Evolutionary conservation across 2,888 invertebrate genomes (phyloP).

Genomic region (Argynnis bischoffii): DNA sequence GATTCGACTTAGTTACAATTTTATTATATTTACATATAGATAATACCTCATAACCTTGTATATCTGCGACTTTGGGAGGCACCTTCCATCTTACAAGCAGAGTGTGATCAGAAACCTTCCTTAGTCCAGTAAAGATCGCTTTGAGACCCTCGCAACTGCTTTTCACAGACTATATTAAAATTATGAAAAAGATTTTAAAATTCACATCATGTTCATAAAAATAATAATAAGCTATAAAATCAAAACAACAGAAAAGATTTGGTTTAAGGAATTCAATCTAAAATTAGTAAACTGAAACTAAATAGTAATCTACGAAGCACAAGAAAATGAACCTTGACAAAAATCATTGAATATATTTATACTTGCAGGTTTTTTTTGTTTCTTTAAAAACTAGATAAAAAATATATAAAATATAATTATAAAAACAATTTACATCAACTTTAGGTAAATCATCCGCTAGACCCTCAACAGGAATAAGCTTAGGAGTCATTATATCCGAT

Average conservation of each 20-base stretch:
- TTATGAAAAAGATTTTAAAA: background rate
- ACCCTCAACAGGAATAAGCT: background rate
- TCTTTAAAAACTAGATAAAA: background rate
- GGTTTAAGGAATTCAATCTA: no score
- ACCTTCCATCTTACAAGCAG: slow-evolving; percentile 58
- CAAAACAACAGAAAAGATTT: no score
- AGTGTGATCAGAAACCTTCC: slow-evolving; percentile 58
- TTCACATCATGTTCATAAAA: background rate
- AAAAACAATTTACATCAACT: slow-evolving; percentile 17
- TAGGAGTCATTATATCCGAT: slow-evolving; percentile 13
- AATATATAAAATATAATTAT: background rate
- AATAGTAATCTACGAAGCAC: no score
- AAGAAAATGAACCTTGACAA: no score
- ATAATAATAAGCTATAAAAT: background rate
- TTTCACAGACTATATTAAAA: slow-evolving; percentile 36
- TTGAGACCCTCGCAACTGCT: slow-evolving; percentile 47
- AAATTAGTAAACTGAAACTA: no score
- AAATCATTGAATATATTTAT: no score
- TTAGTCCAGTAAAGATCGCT: slow-evolving; percentile 48
- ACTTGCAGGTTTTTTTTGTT: no score
- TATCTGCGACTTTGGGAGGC: slow-evolving; percentile 46
- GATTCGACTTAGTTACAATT: no score
- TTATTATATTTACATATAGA: no score
- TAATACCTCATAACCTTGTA: slow-evolving; percentile 59
- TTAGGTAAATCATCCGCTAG: background rate